Conservation (phyloP, 2,888 invertebrate genomes). For the Chrysina gloriosa region DNA sequence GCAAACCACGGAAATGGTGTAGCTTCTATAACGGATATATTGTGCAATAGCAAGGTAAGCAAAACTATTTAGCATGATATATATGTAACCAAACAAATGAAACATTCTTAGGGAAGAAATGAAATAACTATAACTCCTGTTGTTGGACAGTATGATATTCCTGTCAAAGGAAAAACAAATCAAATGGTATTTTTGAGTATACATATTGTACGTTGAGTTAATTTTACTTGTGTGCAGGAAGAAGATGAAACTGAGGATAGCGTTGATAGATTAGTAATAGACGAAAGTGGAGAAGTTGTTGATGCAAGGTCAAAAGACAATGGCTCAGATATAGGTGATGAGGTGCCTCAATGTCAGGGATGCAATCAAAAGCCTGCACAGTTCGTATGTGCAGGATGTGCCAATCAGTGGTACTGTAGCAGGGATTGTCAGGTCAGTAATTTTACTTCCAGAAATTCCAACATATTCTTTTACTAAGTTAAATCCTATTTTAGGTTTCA, state of each 20-base stretch:
- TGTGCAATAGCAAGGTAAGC: slow-evolving; percentile 62
- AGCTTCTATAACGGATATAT: slow-evolving; percentile 63
- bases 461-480: slow-evolving; percentile 43
- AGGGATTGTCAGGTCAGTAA: slow-evolving; percentile 85
- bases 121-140: slow-evolving; percentile 74
- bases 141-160: slow-evolving; percentile 58
- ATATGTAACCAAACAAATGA: not conserved
- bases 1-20: slow-evolving; percentile 52
- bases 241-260: slow-evolving; percentile 72
- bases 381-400: slow-evolving; percentile 91
- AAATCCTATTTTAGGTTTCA: slow-evolving; percentile 71
- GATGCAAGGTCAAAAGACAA: slow-evolving; percentile 58
- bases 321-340: slow-evolving; percentile 64
- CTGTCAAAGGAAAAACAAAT: slow-evolving; percentile 43
- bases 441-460: not conserved
- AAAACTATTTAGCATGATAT: not conserved
- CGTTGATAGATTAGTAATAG: slow-evolving; percentile 71
- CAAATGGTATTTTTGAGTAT: slow-evolving; percentile 33
- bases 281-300: slow-evolving; percentile 68
- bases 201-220: not conserved
- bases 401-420: slow-evolving; percentile 95
- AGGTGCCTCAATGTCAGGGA: slow-evolving; percentile 79
- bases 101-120: slow-evolving; percentile 67
- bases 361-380: slow-evolving; percentile 85
- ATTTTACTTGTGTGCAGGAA: too few relatives aligned